Base-by-base conservation (phyloP, 2,888 invertebrate genomes). In the Celastrina argiolus region DNA sequence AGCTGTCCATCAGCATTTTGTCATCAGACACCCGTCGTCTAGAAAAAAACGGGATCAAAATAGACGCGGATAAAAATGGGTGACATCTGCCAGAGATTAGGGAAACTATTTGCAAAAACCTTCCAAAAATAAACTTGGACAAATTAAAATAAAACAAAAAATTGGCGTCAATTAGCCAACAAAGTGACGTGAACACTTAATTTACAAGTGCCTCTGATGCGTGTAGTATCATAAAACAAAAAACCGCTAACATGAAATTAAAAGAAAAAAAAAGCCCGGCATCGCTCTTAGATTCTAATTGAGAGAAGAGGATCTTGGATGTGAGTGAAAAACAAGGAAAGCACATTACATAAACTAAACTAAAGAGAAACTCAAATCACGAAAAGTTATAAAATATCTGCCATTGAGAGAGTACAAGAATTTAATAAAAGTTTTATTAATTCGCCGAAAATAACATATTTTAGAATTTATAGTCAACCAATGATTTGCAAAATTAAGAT, bases 1-100 rank as follows among this genome's bases (percentile, higher is more conserved):
- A 61, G 16, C 61, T 61, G 61, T 61, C 61, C 36, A 18, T 61
- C 61, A 61, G 61, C 61, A 39, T 31, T 51, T 58, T 36, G 61
- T 26, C 39, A 61, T 22, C 58, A 61, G 18, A 39, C 61, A 16
- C 31, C 31, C 31, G 59, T 34, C 36, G 59, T 16, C 14, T 1
- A 56, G 8, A 56, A 56, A 56, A 22, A 39, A 61, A 61, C 10
- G 2, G 7, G 16, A 34, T 36, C 12, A n/a, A 61, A 61, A 61
- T 61, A 61, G 61, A 61, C 34, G 18, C 16, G 34, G 59, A 61
- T 61, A 61, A 22, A 59, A 36, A n/a, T 14, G 36, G 61, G 6
- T 12, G 18, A 36, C 61, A 22, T 61, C 61, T 61, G 34, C 36
- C 36, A 22, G 22, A 61, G 7, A 36, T 61, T 16, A 22, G 28